Evolutionary conservation across 2,113 vertebrate genomes (phyloP).

Genomic region (Tetrao urogallus): DNA sequence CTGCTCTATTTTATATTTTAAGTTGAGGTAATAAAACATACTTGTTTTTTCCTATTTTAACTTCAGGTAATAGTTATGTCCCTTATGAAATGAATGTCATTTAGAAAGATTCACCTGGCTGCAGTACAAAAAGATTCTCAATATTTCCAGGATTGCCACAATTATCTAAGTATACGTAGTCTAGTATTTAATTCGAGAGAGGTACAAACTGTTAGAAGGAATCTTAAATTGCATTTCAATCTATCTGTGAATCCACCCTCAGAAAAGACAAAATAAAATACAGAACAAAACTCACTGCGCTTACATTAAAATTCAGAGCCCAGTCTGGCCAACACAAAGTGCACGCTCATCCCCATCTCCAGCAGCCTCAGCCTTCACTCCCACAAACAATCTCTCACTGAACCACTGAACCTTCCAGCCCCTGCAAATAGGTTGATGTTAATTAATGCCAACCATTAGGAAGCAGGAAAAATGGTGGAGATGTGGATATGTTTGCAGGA

Average conservation of each 20-base stretch:
- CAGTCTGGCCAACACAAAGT: background rate
- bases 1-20: background rate
- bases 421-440: background rate
- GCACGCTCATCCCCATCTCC: fast-evolving
- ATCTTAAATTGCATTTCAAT: background rate
- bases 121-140: background rate
- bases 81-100: background rate
- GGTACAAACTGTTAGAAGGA: background rate
- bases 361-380: background rate
- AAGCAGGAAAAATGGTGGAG: background rate
- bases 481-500: background rate
- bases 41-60: background rate
- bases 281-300: background rate
- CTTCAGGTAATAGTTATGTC: background rate
- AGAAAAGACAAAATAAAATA: background rate
- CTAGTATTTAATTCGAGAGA: background rate
- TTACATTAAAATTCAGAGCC: background rate
- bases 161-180: background rate
- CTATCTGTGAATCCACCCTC: background rate
- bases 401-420: background rate
- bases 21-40: background rate
- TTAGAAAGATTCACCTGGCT: background rate
- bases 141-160: background rate
- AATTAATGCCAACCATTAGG: background rate
- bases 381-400: background rate